A percentile compares a stretch with the other conserved stretches of the same genome.
Evolutionary conservation across 2,113 vertebrate genomes (phyloP).

Genomic region (Dicrurus megarhynchus): DNA sequence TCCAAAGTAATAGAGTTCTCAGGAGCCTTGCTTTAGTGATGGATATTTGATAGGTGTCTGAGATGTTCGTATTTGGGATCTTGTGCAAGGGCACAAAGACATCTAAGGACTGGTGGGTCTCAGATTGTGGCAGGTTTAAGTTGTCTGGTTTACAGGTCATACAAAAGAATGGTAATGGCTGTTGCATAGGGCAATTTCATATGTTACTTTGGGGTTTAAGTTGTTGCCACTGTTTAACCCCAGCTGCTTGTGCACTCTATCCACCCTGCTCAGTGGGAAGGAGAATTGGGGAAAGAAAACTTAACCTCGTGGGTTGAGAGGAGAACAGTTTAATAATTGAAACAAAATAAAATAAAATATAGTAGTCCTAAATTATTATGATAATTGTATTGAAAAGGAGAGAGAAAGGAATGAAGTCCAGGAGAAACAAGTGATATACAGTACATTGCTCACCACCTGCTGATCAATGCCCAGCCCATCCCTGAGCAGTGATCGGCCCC

Average conservation of each 20-base stretch:
- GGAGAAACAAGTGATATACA: neutral
- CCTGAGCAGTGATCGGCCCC: neutral
- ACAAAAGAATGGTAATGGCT: neutral
- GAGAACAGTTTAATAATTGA: neutral
- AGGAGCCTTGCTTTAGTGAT: neutral
- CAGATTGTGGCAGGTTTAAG: neutral
- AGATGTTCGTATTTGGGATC: neutral
- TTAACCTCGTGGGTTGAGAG: neutral
- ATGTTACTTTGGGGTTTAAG: neutral
- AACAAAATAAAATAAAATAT: neutral
- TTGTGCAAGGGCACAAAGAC: neutral
- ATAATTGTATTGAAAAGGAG: neutral
- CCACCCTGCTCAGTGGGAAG: accelerated
- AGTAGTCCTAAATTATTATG: neutral
- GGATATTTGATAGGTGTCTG: neutral
- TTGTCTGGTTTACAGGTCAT: neutral
- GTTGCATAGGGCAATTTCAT: neutral
- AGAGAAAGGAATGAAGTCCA: neutral
- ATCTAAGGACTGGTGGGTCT: neutral
- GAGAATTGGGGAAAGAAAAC: neutral
- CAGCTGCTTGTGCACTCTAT: neutral
- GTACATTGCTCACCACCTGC: neutral
- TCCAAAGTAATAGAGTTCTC: neutral
- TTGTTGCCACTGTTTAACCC: neutral
- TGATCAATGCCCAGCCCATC: neutral